Evolutionary conservation across 2,797 vertebrate genomes (phyloP).

Genomic region (Oryzias dopingdopingensis): DNA sequence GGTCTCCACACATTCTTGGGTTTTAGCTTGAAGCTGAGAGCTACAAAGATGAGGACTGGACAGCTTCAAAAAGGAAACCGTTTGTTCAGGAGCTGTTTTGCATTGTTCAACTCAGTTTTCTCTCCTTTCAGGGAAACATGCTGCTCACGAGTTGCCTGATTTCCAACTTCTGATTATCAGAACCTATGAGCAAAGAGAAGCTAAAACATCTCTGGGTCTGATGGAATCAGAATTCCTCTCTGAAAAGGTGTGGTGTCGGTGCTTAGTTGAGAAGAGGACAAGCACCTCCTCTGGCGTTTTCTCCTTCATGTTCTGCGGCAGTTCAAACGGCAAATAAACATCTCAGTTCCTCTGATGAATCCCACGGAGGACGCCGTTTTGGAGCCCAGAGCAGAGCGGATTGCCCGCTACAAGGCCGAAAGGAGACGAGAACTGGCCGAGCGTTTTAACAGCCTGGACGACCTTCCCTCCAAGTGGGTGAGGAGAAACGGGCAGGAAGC

Average conservation of each 20-base stretch:
- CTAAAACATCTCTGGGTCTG: conserved; percentile 15
- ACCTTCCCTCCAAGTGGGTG: conserved; percentile 72
- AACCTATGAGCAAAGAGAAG: conserved; percentile 13
- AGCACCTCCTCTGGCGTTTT: conserved; percentile 10
- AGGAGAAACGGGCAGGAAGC: conserved; percentile 61
- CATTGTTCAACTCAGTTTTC: conserved; percentile 12
- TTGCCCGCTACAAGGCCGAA: conserved; percentile 81
- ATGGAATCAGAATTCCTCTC: conserved; percentile 49
- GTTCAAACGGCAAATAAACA: conserved; percentile 14
- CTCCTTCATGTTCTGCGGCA: conserved; percentile 33
- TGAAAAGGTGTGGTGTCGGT: conserved; percentile 8
- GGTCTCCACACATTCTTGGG: no score
- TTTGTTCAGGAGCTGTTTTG: neutral
- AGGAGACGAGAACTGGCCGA: conserved; percentile 78
- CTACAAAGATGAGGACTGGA: no score
- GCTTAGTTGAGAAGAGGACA: conserved; percentile 18
- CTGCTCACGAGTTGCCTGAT: conserved; percentile 24
- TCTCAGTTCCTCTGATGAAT: conserved; percentile 44
- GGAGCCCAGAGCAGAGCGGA: conserved; percentile 78
- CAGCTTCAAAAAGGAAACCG: neutral
- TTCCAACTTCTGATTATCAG: conserved; percentile 11
- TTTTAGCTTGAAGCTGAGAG: no score
- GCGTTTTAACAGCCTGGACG: conserved; percentile 67
- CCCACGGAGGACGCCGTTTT: conserved; percentile 63
- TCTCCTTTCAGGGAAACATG: conserved; percentile 37